Percentiles rank a stretch among this genome's conserved stretches.
phyloP scores from a whole-genome alignment of 2,113 vertebrate species.

The Apodemus speciosus region DNA sequence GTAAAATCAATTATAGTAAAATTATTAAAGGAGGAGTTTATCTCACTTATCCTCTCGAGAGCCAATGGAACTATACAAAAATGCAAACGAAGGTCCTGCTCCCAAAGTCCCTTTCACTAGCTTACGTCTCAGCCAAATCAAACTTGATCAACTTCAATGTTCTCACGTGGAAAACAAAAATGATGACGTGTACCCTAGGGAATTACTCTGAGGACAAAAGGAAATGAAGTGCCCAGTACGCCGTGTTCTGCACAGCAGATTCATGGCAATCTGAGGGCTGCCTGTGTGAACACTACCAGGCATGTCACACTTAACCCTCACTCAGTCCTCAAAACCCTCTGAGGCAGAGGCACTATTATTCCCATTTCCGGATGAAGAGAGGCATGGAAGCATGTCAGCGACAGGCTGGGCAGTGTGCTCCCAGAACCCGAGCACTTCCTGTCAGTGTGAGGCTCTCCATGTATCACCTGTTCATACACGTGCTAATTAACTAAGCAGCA shows the following conservation, averaged over 20 bases:
- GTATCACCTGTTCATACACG: not conserved
- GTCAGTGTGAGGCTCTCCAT: not conserved
- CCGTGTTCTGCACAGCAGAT: not conserved
- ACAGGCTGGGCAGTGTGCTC: not conserved
- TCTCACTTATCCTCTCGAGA: not conserved
- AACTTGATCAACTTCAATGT: slow-evolving; percentile 31
- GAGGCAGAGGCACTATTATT: not conserved
- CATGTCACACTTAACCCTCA: not conserved
- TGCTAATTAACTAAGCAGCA: slow-evolving; percentile 37
- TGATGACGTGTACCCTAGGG: not conserved
- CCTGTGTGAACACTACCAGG: not conserved
- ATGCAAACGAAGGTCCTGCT: slow-evolving; percentile 22
- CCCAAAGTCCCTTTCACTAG: not conserved
- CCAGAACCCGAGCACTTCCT: not conserved
- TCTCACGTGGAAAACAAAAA: slow-evolving; percentile 32
- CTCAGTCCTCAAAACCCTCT: not conserved
- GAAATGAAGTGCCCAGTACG: not conserved
- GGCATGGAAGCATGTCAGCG: not conserved
- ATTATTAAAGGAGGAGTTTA: slow-evolving; percentile 23
- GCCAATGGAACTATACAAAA: not conserved
- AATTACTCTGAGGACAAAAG: slow-evolving; percentile 20
- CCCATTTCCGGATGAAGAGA: slow-evolving; percentile 3
- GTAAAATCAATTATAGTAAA: slow-evolving; percentile 36
- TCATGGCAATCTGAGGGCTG: not conserved
- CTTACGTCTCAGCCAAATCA: not conserved